A percentile compares a stretch with the other conserved stretches of the same genome.
Evolutionary conservation across 1,140 invertebrate species (phyloP).

Genomic region (Conus betulinus): DNA sequence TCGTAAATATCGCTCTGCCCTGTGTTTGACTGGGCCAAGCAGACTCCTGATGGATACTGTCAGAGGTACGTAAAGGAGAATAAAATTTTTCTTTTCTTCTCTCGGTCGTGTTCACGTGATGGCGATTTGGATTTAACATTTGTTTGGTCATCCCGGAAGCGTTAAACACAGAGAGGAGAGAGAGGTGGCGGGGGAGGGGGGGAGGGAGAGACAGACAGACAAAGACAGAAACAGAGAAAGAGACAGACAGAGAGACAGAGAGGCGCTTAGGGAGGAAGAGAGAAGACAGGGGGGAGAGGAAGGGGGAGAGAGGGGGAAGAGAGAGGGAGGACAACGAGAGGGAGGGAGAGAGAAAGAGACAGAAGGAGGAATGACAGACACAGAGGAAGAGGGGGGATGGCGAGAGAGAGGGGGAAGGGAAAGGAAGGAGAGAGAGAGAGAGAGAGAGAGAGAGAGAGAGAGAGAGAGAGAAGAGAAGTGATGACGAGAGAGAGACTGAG

Average conservation of each 20-base stretch:
- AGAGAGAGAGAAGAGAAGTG: background rate
- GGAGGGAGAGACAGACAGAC: no score
- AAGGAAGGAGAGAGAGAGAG: background rate
- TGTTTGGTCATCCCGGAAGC: no score
- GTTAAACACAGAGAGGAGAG: no score
- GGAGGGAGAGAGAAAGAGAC: conserved; percentile 31
- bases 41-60: no score
- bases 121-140: no score
- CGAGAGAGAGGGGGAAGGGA: conserved; percentile 5
- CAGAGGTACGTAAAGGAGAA: no score
- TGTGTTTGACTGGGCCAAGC: no score
- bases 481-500: background rate
- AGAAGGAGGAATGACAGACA: conserved; percentile 9
- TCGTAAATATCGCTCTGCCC: no score
- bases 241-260: conserved; percentile 30
- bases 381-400: background rate
- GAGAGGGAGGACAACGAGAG: conserved; percentile 16
- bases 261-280: background rate
- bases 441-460: background rate
- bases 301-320: background rate
- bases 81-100: no score
- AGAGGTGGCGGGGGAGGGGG: no score
- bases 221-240: no score
- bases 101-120: no score
- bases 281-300: conserved; percentile 12